Conservation (phyloP, 2,888 invertebrate genomes). For the Hybos culiciformis region DNA sequence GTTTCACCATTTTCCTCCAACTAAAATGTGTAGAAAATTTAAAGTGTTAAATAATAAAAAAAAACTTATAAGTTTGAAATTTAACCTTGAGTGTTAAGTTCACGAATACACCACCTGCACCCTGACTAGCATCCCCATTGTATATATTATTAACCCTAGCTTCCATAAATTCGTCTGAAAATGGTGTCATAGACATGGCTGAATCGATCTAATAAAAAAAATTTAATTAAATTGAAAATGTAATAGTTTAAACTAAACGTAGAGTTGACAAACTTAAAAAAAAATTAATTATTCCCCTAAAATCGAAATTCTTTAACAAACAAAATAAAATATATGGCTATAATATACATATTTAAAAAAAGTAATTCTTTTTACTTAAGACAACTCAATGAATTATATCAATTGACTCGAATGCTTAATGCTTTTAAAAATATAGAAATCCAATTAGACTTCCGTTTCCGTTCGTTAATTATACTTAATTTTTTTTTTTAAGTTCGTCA, state of each 20-base stretch:
- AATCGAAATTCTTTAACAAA: background rate
- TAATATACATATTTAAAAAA: background rate
- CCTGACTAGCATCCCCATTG: conserved; percentile 50
- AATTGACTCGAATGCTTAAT: too few relatives aligned
- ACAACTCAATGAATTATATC: background rate
- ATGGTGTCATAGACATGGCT: conserved; percentile 83
- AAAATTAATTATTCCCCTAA: too few relatives aligned
- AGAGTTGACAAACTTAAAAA: too few relatives aligned
- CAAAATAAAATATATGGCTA: background rate
- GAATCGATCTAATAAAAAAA: conserved; percentile 58
- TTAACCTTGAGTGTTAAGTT: conserved; percentile 65
- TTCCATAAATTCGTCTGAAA: conserved; percentile 74
- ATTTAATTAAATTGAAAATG: conserved; percentile 1
- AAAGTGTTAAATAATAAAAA: background rate
- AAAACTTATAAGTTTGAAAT: too few relatives aligned
- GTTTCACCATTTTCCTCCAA: conserved; percentile 65
- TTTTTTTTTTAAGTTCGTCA: too few relatives aligned
- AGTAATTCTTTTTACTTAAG: background rate
- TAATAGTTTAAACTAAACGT: background rate
- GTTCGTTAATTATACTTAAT: background rate
- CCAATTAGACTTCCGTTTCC: too few relatives aligned
- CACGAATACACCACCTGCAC: conserved; percentile 64
- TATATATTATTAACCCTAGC: conserved; percentile 68
- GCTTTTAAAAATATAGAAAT: too few relatives aligned
- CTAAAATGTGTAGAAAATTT: conserved; percentile 25